Evolutionary conservation across 1,140 invertebrate genomes (phyloP).

Genomic region (Pseudomyrmex gracilis): DNA sequence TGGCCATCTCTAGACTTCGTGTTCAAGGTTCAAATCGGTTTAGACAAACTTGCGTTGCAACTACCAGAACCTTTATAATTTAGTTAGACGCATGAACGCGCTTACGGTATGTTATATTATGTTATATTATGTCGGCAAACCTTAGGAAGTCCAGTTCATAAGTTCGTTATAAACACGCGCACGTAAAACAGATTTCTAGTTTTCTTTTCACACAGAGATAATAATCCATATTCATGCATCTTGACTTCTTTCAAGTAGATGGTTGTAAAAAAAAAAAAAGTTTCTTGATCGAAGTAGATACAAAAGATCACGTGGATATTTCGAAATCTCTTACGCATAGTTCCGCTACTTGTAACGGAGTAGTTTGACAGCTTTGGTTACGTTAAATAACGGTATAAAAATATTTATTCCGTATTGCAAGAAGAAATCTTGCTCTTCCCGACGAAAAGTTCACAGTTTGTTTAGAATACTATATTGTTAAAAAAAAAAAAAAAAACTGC

Average conservation of each 20-base stretch:
- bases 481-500: no score
- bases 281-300: neutral
- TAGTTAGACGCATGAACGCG: constrained; percentile 54
- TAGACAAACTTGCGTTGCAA: constrained; percentile 40
- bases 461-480: no score
- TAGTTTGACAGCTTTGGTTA: no score
- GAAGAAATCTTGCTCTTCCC: no score
- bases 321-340: neutral
- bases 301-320: neutral
- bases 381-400: no score
- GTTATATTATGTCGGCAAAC: neutral
- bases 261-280: neutral
- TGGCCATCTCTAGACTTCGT: constrained; percentile 39
- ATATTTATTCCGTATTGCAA: no score
- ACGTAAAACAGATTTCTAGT: neutral
- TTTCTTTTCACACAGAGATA: constrained; percentile 8
- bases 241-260: constrained; percentile 7
- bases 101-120: neutral
- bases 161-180: constrained; percentile 11
- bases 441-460: no score
- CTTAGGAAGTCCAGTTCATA: constrained; percentile 27
- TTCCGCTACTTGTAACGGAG: no score
- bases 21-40: constrained; percentile 66
- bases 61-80: constrained; percentile 71
- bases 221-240: neutral